These are phyloP conservation scores for Babyrousa celebensis DNA, from an alignment of 2,797 vertebrate species.

Conservation along the genomic window DNA sequence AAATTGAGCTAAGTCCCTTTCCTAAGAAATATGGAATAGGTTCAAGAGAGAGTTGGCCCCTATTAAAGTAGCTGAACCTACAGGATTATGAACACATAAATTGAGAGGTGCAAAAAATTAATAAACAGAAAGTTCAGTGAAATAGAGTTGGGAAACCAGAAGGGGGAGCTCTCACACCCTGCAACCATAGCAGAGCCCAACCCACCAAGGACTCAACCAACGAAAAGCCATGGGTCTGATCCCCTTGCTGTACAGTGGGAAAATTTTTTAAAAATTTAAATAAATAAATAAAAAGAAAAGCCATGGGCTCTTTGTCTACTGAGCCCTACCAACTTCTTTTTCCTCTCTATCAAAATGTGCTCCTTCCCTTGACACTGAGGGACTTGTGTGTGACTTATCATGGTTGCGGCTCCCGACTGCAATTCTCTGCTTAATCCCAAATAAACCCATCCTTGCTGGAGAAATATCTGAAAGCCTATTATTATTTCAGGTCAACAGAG, in stretches of 20 bases:
- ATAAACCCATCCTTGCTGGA: not conserved
- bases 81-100: not conserved
- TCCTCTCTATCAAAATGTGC: not conserved
- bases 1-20: not conserved
- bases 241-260: too few relatives aligned
- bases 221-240: not conserved
- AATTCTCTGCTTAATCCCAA: not conserved
- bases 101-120: not conserved
- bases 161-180: not conserved
- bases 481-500: not conserved
- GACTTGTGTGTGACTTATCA: not conserved
- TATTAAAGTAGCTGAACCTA: not conserved
- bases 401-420: not conserved
- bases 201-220: not conserved
- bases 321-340: not conserved
- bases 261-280: too few relatives aligned
- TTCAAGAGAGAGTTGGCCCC: not conserved
- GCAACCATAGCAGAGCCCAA: not conserved
- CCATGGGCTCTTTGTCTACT: not conserved
- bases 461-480: not conserved
- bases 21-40: slow-evolving; percentile 24
- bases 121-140: not conserved
- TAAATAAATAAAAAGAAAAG: not conserved
- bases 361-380: not conserved
- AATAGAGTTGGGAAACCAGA: not conserved